Evolutionary conservation across 2,113 vertebrate species (phyloP), one percentile per base, ranked within the genome.

Genomic region (Bagarius yarrelli): DNA sequence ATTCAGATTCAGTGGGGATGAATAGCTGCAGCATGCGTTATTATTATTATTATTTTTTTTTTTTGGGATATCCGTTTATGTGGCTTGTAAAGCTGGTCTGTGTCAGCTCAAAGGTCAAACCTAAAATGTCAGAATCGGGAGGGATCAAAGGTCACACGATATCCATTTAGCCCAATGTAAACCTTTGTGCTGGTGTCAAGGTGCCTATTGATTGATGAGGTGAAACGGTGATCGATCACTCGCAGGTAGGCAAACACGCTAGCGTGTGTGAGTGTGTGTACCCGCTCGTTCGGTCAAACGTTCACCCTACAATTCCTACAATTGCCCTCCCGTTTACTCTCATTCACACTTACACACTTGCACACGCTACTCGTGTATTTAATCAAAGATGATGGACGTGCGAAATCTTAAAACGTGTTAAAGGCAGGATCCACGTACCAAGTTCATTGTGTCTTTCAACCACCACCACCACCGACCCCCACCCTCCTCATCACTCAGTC

Each of bases 61-160:
- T 76, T 59, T 76, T 71, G 47, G 73, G 53, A 27, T 71, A 56
- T 87, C 63, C 76, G 80, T 67, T 82, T 82, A 76, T 83, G 52
- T 63, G 76, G 83, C 67, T 82, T 74, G 85, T 71, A 78, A 78
- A 83, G 67, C 23, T 55, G 52, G 52, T 80, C 70, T 80, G 81
- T 40, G 74, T 87, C 86, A 87, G 87, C 86, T 86, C 72, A 89
- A 89, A 90, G 83, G 81, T 86, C 79, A 84, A 78, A 76, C 87
- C 84, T 84, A 88, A 85, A 91, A 90, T 87, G 90, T 90, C 88
- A 88, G 40, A 76, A 79, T 69, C 83, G 73, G 71, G 81, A 75
- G 27, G 57, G 85, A 84, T 88, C 81, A 81, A 72, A 86, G 87
- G 84, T 84, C 82, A 85, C 76, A 77, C 9, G 75, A 85, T 84